These are phyloP conservation scores for Bubalus kerabau DNA, from an alignment of 2,113 vertebrate species.

Conservation along the genomic window DNA sequence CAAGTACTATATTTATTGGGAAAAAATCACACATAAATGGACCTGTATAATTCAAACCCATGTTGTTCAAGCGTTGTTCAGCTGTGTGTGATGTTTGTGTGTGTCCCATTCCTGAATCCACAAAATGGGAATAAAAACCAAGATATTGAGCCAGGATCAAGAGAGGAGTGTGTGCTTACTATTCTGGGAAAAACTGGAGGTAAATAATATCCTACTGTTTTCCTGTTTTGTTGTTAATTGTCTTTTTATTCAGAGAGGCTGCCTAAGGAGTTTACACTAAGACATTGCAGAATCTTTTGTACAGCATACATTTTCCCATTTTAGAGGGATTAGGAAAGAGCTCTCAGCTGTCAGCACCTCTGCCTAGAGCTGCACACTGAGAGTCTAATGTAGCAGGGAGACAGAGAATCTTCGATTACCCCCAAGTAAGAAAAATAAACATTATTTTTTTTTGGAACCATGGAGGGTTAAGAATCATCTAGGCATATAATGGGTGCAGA, in stretches of 20 bases:
- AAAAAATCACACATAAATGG: background rate
- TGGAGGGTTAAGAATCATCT: background rate
- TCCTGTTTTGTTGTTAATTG: background rate
- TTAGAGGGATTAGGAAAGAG: background rate
- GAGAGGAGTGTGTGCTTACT: background rate
- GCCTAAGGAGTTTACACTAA: background rate
- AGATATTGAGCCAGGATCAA: background rate
- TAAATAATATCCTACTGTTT: background rate
- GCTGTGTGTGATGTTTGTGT: background rate
- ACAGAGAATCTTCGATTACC: background rate
- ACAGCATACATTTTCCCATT: background rate
- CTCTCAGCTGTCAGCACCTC: background rate
- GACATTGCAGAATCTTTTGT: background rate
- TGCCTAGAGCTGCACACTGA: background rate
- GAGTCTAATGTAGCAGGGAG: background rate
- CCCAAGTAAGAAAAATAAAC: background rate
- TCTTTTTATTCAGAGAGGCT: background rate
- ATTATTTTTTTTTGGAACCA: background rate
- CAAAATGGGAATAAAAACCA: background rate
- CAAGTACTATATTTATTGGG: background rate
- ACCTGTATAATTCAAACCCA: background rate
- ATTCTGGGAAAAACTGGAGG: background rate
- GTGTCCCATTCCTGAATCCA: background rate
- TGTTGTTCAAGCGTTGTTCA: background rate
- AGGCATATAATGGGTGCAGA: background rate